These are phyloP conservation scores for Pseudeuparius sepicola DNA, from an alignment of 2,888 invertebrate genomes.

Conservation along the genomic window DNA sequence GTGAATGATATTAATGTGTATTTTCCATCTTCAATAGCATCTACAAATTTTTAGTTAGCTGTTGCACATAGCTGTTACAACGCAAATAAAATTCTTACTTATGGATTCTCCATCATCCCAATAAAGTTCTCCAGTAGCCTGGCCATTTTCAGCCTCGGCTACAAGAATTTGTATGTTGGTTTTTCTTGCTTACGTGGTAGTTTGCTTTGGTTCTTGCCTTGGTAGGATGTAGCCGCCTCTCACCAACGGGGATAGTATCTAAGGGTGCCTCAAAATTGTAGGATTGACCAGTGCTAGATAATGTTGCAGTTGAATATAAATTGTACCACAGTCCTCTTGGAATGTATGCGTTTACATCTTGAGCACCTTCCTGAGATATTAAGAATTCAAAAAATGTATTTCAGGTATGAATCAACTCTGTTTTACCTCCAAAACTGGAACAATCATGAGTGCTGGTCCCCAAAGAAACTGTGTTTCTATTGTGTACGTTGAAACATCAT, in stretches of 20 bases:
- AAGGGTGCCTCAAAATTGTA: constrained; percentile 40
- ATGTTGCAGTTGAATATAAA: background rate
- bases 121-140: background rate
- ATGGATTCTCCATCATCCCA: constrained; percentile 1
- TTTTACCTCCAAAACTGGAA: constrained; percentile 54
- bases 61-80: no score
- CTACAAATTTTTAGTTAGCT: no score
- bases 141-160: constrained; percentile 8
- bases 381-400: no score
- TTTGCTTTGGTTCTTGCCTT: constrained; percentile 45
- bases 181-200: constrained; percentile 1
- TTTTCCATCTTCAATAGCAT: no score
- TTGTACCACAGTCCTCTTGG: constrained; percentile 29
- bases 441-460: constrained; percentile 60
- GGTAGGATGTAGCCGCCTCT: constrained; percentile 63
- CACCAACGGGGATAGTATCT: constrained; percentile 48
- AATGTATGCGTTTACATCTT: constrained; percentile 20
- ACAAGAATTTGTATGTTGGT: constrained; percentile 1
- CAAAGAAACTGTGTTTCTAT: constrained; percentile 69
- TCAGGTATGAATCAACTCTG: background rate
- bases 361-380: background rate
- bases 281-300: background rate
- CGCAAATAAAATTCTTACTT: no score
- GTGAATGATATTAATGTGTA: no score
- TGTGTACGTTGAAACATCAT: constrained; percentile 48